Percentiles rank a stretch among this genome's conserved stretches.
Evolutionary conservation across 2,113 vertebrate species (phyloP).

Genomic region (Pseudorasbora parva): DNA sequence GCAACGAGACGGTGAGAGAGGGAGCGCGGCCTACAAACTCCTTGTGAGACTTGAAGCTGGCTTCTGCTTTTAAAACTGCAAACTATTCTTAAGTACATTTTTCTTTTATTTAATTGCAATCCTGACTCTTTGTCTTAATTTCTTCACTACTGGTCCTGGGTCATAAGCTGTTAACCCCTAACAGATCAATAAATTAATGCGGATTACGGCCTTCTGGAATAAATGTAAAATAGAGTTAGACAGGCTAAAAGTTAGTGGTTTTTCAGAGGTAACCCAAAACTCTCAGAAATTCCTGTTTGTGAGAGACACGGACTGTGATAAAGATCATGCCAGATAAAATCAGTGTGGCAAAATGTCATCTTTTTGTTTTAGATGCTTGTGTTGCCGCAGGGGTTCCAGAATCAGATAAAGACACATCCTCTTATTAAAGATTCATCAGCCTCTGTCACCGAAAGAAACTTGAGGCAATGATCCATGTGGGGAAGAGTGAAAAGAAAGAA

Average conservation of each 20-base stretch:
- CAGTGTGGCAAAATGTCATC: slow-evolving; percentile 11
- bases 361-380: slow-evolving; percentile 28
- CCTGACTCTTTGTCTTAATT: too few species aligned
- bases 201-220: not conserved
- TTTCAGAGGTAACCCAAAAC: not conserved
- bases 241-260: not conserved
- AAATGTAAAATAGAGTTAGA: not conserved
- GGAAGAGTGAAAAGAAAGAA: slow-evolving; percentile 2
- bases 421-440: slow-evolving; percentile 50
- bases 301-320: slow-evolving; percentile 17
- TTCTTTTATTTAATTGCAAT: too few species aligned
- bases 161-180: too few species aligned
- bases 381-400: slow-evolving; percentile 19
- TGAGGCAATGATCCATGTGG: not conserved
- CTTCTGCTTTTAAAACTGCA: too few species aligned
- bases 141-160: too few species aligned
- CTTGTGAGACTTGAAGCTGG: too few species aligned
- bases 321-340: slow-evolving; percentile 13
- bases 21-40: too few species aligned
- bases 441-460: not conserved
- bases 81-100: too few species aligned
- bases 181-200: not conserved
- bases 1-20: too few species aligned
- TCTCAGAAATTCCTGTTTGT: not conserved
- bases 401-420: slow-evolving; percentile 40